Evolutionary conservation across 2,113 vertebrate genomes (phyloP).

Genomic region (Cygnus atratus): DNA sequence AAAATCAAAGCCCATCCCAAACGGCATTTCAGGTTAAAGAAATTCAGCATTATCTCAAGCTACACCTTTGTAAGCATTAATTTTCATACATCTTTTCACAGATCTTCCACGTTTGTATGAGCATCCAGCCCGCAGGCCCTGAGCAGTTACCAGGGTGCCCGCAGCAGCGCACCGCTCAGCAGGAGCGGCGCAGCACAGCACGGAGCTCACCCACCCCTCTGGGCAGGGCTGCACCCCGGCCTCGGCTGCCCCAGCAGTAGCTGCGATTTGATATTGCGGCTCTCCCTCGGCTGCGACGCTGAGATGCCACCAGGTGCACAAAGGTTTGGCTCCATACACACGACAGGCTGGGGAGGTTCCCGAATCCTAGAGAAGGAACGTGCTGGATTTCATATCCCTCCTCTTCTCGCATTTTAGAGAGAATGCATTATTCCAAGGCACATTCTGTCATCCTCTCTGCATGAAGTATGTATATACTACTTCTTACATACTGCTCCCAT

Average conservation of each 20-base stretch:
- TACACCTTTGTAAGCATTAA: background rate
- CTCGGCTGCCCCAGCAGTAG: background rate
- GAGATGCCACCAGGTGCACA: rapidly evolving
- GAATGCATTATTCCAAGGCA: background rate
- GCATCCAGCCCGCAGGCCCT: background rate
- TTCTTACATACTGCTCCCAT: background rate
- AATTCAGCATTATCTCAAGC: background rate
- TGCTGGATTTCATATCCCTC: background rate
- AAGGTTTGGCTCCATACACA: rapidly evolving
- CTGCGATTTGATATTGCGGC: rapidly evolving
- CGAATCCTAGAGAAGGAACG: background rate
- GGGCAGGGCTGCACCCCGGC: background rate
- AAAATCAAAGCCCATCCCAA: background rate
- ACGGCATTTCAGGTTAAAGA: background rate
- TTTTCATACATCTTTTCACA: background rate
- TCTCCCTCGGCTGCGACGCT: rapidly evolving
- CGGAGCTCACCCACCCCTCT: background rate
- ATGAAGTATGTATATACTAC: background rate
- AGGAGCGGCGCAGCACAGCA: rapidly evolving
- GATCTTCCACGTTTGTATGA: background rate
- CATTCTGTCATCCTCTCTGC: background rate
- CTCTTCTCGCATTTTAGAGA: background rate
- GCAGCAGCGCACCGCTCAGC: background rate
- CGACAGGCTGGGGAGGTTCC: background rate
- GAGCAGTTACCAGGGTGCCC: rapidly evolving